A percentile compares a stretch with the other conserved stretches of the same genome.
Evolutionary conservation across 53 echinoderm and acorn worm genomes (phyloP).

Genomic region (Luidia sarsii): DNA sequence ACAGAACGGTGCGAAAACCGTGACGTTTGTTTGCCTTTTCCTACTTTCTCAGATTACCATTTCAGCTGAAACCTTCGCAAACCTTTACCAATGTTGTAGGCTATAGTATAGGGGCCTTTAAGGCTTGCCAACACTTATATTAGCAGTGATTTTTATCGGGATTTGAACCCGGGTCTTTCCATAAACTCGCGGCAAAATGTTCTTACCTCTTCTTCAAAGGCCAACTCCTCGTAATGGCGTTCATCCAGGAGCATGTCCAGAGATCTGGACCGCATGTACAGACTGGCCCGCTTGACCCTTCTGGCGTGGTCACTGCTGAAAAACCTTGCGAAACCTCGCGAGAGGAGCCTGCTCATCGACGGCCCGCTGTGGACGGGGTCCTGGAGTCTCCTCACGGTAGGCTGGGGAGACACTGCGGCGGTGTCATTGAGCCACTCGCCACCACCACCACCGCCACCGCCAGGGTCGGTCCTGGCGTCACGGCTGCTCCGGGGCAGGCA

Average conservation of each 20-base stretch:
- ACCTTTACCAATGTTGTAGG: too few relatives aligned
- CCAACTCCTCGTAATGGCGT: constrained; percentile 5
- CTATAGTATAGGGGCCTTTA: too few relatives aligned
- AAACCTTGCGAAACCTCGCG: constrained; percentile 24
- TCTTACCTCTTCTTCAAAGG: constrained; percentile 14
- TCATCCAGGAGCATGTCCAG: constrained; percentile 51
- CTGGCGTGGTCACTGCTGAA: constrained; percentile 7
- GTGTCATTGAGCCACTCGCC: too few relatives aligned
- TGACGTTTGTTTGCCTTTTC: too few relatives aligned
- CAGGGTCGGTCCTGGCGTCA: not conserved
- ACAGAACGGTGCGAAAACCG: too few relatives aligned
- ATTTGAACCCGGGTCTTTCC: too few relatives aligned
- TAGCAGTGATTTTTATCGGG: too few relatives aligned
- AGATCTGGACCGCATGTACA: constrained; percentile 16
- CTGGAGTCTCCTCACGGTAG: not conserved
- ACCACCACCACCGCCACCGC: too few relatives aligned
- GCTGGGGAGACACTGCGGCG: not conserved
- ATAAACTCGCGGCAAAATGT: too few relatives aligned
- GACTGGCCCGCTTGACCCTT: not conserved
- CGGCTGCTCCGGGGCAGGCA: constrained; percentile 37
- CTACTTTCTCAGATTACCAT: too few relatives aligned
- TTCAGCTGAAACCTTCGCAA: too few relatives aligned
- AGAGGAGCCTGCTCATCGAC: not conserved
- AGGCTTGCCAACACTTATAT: too few relatives aligned
- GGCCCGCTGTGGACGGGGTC: not conserved